Evolutionary conservation across 2,797 vertebrate species (phyloP), one percentile per base, ranked within the genome.

Genomic region (Crypturellus tataupa): DNA sequence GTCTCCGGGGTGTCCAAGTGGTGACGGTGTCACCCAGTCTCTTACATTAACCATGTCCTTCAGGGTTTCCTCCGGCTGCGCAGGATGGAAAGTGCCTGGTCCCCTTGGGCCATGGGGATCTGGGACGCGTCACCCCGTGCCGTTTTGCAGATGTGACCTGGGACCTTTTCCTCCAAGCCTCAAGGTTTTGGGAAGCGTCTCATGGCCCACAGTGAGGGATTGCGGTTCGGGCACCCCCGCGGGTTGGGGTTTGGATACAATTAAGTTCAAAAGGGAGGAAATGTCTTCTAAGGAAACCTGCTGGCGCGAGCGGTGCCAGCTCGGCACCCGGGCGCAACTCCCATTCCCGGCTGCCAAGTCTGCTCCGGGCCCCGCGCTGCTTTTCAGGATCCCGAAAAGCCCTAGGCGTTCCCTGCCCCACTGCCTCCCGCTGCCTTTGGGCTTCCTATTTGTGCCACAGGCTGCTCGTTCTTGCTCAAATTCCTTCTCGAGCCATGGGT

Each of bases 291-390:
- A 73, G 51, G 42, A 35, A 82, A 19, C 67, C 11, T 9, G 6
- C 14, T n/a, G 67, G 4, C 17, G 60, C 49, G 63, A 63, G 85
- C 70, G 15, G 33, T 39, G 77, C 55, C 83, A 71, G 16, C 11
- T 75, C 62, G 35, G 44, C 63, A 83, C 56, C n/a, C 12, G 4
- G n/a, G 5, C 49, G 29, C 42, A 42, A 7, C 40, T 83, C 70
- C 75, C 62, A 12, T 33, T 29, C 60, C 64, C 15, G 23, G 47
- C 68, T 77, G 78, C 86, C 75, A 76, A 2, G 47, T 15, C 55
- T 4, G 5, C 4, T 20, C 12, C 0, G 1, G 62, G 56, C 65
- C 77, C 49, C 56, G 46, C 0, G 0, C 49, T 33, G 80, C 86
- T 75, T 63, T 75, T 40, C 55, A 64, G 81, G 63, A 59, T 62